Evolutionary conservation across 2,797 vertebrate species (phyloP).

Genomic region (Microchirus variegatus): DNA sequence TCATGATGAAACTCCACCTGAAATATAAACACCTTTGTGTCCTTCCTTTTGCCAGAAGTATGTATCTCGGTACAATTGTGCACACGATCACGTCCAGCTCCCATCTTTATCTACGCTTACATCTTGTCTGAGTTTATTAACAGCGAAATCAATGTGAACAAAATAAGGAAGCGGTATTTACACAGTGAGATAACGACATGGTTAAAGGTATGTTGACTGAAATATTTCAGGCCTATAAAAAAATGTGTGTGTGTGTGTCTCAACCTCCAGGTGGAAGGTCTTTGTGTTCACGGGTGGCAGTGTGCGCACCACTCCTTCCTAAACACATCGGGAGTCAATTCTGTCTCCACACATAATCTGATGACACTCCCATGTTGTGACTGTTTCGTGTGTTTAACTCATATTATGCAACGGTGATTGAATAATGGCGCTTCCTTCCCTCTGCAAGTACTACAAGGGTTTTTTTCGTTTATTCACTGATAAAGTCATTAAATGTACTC

Average conservation of each 20-base stretch:
- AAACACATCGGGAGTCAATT: conserved; percentile 20
- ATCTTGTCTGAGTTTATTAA: conserved; percentile 7
- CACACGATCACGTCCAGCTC: conserved; percentile 14
- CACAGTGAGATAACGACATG: conserved; percentile 5
- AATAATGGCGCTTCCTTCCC: background rate
- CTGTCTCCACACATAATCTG: conserved; percentile 23
- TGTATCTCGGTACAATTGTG: too few relatives aligned
- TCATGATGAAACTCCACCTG: conserved; percentile 21
- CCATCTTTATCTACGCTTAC: background rate
- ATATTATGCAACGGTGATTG: background rate
- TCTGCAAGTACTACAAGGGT: background rate
- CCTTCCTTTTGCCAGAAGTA: too few relatives aligned
- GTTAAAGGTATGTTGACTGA: background rate
- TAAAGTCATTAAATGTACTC: too few relatives aligned
- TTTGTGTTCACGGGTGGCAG: conserved; percentile 1
- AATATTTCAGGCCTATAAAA: background rate
- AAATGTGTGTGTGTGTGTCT: background rate
- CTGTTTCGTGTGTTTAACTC: conserved; percentile 12
- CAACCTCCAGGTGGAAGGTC: conserved; percentile 7
- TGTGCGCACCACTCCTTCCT: conserved; percentile 29
- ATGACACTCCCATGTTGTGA: conserved; percentile 10
- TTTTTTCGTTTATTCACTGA: too few relatives aligned
- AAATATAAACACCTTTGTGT: background rate
- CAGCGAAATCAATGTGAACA: background rate
- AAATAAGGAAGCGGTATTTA: background rate